Evolutionary conservation across 1,140 invertebrate species (phyloP).

Genomic region (Latrodectus geometricus): DNA sequence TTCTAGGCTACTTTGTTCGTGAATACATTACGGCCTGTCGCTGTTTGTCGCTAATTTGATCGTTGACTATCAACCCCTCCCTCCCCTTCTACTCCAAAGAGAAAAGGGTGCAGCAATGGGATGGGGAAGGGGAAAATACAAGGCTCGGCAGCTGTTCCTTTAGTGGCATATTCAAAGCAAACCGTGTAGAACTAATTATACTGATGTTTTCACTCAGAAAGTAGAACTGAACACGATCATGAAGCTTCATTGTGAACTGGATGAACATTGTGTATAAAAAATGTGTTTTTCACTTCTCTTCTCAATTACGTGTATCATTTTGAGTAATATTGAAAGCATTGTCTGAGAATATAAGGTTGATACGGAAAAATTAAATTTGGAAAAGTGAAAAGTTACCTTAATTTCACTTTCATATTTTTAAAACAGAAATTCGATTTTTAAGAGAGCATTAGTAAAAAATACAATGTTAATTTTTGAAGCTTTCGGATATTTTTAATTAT

Average conservation of each 20-base stretch:
- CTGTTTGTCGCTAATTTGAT: conserved; percentile 32
- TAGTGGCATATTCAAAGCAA: not conserved
- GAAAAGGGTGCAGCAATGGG: not conserved
- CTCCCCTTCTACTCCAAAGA: not conserved
- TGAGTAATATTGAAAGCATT: not conserved
- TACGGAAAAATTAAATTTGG: too few relatives aligned
- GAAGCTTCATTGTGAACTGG: too few relatives aligned
- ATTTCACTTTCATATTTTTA: too few relatives aligned
- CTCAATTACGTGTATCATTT: not conserved
- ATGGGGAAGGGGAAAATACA: not conserved
- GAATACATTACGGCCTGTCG: conserved; percentile 31
- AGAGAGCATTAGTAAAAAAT: too few relatives aligned
- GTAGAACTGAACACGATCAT: not conserved
- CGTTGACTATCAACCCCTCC: conserved; percentile 12
- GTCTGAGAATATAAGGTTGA: too few relatives aligned
- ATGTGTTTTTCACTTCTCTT: not conserved
- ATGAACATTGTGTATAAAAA: too few relatives aligned
- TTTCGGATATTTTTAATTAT: too few relatives aligned
- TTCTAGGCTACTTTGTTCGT: not conserved
- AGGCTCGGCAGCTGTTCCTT: not conserved
- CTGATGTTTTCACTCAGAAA: conserved; percentile 19
- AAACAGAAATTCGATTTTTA: too few relatives aligned
- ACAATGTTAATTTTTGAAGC: too few relatives aligned
- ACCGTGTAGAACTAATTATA: conserved; percentile 21
- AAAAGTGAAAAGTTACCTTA: too few relatives aligned